Conservation (phyloP, 1,140 invertebrate genomes). For the Lysiphlebus fabarum region DNA sequence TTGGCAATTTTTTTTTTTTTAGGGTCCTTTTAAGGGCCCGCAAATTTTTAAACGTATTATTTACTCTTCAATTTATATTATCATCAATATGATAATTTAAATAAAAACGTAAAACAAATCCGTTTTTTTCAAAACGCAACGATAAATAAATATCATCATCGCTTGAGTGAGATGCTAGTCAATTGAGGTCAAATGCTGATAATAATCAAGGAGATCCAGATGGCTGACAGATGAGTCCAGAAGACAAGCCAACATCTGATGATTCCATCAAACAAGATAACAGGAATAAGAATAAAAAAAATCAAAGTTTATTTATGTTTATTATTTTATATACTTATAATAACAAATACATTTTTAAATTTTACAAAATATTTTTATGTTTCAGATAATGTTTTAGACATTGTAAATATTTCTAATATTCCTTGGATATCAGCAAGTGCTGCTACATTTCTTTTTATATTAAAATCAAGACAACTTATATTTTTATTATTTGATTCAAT, state of each 20-base stretch:
- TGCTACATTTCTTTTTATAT: slow-evolving; percentile 46
- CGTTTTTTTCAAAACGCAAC: slow-evolving; percentile 19
- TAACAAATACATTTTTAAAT: not conserved
- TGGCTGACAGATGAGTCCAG: not conserved
- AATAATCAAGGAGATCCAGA: not conserved
- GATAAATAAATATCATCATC: not conserved
- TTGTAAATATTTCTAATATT: slow-evolving; percentile 49
- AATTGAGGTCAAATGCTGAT: not conserved
- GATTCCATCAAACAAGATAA: not conserved
- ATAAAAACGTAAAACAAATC: slow-evolving; percentile 19
- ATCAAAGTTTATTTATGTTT: not conserved
- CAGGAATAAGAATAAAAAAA: not conserved
- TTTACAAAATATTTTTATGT: not conserved
- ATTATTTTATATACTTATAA: not conserved
- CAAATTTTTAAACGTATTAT: slow-evolving; percentile 39
- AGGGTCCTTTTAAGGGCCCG: slow-evolving; percentile 53
- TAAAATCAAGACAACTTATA: slow-evolving; percentile 44
- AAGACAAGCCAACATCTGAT: not conserved
- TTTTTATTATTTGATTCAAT: slow-evolving; percentile 41
- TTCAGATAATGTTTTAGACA: slow-evolving; percentile 36
- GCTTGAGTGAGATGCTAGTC: not conserved
- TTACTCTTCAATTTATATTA: slow-evolving; percentile 25
- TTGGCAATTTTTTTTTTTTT: slow-evolving; percentile 33
- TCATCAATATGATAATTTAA: slow-evolving; percentile 37
- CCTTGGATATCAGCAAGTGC: slow-evolving; percentile 43